phyloP scores from a whole-genome alignment of 1,140 invertebrate species.

The Acyrthosiphon pisum region DNA sequence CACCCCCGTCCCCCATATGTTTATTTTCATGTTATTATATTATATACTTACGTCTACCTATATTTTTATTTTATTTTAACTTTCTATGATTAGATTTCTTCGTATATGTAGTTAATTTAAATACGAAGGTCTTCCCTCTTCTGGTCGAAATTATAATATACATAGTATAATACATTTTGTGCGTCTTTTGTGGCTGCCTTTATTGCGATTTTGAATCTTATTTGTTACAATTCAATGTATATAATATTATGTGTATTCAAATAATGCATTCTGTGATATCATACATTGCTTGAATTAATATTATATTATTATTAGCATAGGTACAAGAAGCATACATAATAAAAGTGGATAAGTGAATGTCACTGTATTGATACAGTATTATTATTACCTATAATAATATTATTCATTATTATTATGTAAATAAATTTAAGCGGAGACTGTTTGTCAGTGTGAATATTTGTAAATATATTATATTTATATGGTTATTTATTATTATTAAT shows the following conservation, averaged over 20 bases:
- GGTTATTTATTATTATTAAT: too few relatives aligned
- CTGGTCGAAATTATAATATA: background rate
- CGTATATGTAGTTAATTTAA: background rate
- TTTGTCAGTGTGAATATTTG: too few relatives aligned
- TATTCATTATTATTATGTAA: too few relatives aligned
- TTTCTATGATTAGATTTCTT: background rate
- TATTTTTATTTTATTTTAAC: background rate
- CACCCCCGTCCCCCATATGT: background rate
- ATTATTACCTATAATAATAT: too few relatives aligned
- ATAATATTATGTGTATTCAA: background rate
- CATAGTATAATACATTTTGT: background rate
- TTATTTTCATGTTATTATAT: background rate
- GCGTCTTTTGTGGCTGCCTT: background rate
- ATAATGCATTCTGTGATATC: background rate
- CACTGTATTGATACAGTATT: too few relatives aligned
- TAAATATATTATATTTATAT: too few relatives aligned
- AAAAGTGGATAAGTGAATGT: background rate
- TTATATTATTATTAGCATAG: background rate
- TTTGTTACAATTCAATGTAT: background rate
- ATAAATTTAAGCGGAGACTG: too few relatives aligned
- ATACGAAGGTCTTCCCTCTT: background rate
- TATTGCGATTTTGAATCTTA: background rate
- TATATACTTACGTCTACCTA: too few relatives aligned
- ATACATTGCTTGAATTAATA: background rate
- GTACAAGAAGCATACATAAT: background rate